A percentile compares a stretch with the other conserved stretches of the same genome.
Evolutionary conservation across 2,113 vertebrate genomes (phyloP).

Genomic region (Stigmatopora argus): DNA sequence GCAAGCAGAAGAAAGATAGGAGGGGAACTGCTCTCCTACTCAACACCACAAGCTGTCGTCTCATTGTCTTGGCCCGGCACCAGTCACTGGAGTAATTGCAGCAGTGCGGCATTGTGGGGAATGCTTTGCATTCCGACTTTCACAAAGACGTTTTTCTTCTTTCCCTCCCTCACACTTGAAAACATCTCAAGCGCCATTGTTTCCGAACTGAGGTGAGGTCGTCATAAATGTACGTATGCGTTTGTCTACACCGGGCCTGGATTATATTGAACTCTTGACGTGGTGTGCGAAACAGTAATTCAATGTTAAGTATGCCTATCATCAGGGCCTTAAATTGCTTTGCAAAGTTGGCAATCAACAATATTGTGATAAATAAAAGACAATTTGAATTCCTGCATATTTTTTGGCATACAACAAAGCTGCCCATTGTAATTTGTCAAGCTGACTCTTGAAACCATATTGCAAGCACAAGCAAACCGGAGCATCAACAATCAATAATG

Average conservation of each 20-base stretch:
- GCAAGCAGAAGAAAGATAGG: conserved; percentile 36
- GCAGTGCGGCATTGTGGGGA: conserved; percentile 69
- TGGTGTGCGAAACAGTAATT: conserved; percentile 9
- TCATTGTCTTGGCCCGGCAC: conserved; percentile 68
- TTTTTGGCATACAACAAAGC: conserved; percentile 2
- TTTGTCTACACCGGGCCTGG: background rate
- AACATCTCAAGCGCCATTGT: conserved; percentile 32
- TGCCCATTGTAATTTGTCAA: conserved; percentile 48
- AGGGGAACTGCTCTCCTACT: conserved; percentile 45
- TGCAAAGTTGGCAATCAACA: conserved; percentile 8
- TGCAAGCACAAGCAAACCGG: conserved; percentile 67
- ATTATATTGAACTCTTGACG: background rate
- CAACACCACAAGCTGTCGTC: conserved; percentile 62
- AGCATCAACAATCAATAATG: conserved; percentile 73
- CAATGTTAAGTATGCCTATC: background rate
- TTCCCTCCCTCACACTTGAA: conserved; percentile 56
- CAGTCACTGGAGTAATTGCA: conserved; percentile 67
- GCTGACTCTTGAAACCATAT: conserved; percentile 47
- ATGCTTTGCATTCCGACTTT: conserved; percentile 71
- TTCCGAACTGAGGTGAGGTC: conserved; percentile 33
- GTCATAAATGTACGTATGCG: conserved; percentile 18
- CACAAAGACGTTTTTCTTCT: conserved; percentile 62
- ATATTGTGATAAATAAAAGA: conserved; percentile 18
- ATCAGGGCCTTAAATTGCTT: conserved; percentile 5
- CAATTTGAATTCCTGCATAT: conserved; percentile 3